Conservation (phyloP, 2,113 vertebrate species). For the Machaerirhynchus nigripectus region DNA sequence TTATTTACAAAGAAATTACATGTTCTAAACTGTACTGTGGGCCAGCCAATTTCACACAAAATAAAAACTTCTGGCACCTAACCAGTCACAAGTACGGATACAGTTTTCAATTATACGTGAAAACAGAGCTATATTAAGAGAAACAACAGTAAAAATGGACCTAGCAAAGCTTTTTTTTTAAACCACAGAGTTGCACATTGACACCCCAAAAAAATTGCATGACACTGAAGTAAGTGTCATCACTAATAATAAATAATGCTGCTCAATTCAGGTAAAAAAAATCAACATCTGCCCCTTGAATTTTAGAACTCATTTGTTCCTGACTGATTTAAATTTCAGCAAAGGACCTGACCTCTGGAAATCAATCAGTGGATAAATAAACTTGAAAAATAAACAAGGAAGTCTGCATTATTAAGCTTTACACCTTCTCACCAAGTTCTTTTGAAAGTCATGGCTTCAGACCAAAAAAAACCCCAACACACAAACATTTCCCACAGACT, state of each 20-base stretch:
- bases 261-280: not conserved
- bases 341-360: not conserved
- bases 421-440: not conserved
- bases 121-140: not conserved
- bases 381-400: not conserved
- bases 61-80: not conserved
- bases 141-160: not conserved
- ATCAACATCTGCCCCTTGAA: not conserved
- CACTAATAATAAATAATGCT: not conserved
- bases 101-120: not conserved
- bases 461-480: not conserved
- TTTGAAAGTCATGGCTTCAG: constrained; percentile 21
- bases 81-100: not conserved
- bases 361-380: not conserved
- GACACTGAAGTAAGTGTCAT: not conserved
- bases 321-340: not conserved
- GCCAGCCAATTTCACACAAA: not conserved
- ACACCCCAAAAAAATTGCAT: not conserved
- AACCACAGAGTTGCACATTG: not conserved
- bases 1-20: not conserved
- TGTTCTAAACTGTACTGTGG: not conserved
- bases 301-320: not conserved
- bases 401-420: not conserved
- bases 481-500: not conserved
- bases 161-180: not conserved